Evolutionary conservation across 1,140 invertebrate genomes (phyloP).

Genomic region (Drosophila azteca): DNA sequence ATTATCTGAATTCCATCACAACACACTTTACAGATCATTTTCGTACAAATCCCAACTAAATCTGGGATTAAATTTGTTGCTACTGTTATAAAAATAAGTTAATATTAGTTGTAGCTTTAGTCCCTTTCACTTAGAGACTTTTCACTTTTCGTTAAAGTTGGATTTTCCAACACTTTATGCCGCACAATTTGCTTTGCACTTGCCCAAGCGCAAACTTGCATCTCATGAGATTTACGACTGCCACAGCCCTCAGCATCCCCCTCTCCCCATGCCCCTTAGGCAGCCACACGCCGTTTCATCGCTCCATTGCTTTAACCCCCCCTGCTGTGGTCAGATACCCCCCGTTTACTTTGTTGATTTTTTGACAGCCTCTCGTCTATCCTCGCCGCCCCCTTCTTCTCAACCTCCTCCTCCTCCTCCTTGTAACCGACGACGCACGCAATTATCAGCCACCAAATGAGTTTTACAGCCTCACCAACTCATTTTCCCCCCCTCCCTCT

Average conservation of each 20-base stretch:
- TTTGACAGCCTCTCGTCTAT: constrained; percentile 43
- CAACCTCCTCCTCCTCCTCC: not conserved
- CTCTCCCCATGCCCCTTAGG: not conserved
- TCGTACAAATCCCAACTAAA: too few relatives aligned
- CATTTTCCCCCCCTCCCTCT: not conserved
- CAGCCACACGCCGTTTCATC: not conserved
- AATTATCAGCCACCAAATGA: constrained; percentile 58
- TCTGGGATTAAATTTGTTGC: too few relatives aligned
- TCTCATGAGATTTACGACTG: constrained; percentile 15
- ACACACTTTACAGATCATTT: too few relatives aligned
- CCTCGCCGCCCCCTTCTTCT: too few relatives aligned
- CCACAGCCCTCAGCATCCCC: not conserved
- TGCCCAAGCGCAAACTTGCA: constrained; percentile 6
- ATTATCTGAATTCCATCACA: too few relatives aligned
- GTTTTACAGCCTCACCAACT: constrained; percentile 17
- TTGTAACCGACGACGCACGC: constrained; percentile 40
- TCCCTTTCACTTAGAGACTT: not conserved
- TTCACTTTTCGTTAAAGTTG: too few relatives aligned
- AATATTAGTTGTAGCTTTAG: not conserved
- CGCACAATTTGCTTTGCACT: constrained; percentile 15
- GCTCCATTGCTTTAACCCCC: not conserved
- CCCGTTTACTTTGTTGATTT: constrained; percentile 43
- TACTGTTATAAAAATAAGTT: too few relatives aligned
- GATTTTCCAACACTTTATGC: constrained; percentile 10
- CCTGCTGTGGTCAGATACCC: constrained; percentile 4